Percentiles rank a stretch among this genome's conserved stretches.
These are phyloP conservation scores for Amphiduros pacificus DNA, from an alignment of 2,888 invertebrate genomes.

Conservation along the genomic window DNA sequence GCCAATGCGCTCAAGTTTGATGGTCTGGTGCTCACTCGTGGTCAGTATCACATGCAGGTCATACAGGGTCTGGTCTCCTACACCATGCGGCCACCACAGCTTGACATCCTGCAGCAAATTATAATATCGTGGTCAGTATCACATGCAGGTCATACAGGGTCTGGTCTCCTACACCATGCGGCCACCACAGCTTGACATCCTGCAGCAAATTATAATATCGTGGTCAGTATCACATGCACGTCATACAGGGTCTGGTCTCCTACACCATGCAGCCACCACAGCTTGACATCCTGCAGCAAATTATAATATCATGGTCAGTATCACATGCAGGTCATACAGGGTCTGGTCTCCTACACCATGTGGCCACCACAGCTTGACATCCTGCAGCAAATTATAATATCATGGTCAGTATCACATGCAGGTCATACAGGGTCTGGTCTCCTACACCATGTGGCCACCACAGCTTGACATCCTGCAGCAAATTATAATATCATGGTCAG, in stretches of 20 bases:
- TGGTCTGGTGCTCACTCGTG: no score
- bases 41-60: constrained; percentile 20
- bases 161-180: constrained; percentile 76
- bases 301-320: no score
- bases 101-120: constrained; percentile 60
- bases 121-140: constrained; percentile 2
- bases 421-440: constrained; percentile 71
- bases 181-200: constrained; percentile 83
- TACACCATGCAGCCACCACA: constrained; percentile 94
- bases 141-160: constrained; percentile 67
- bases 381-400: constrained; percentile 18
- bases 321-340: constrained; percentile 65
- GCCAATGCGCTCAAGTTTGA: no score
- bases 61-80: constrained; percentile 72
- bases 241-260: constrained; percentile 72
- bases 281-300: constrained; percentile 59
- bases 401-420: constrained; percentile 19
- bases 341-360: constrained; percentile 74
- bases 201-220: neutral
- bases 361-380: constrained; percentile 86
- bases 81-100: constrained; percentile 94
- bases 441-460: constrained; percentile 94
- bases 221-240: constrained; percentile 17
- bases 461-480: constrained; percentile 61
- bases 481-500: no score